Evolutionary conservation across 2,888 invertebrate genomes (phyloP).

Genomic region (Drosophila algonquin): DNA sequence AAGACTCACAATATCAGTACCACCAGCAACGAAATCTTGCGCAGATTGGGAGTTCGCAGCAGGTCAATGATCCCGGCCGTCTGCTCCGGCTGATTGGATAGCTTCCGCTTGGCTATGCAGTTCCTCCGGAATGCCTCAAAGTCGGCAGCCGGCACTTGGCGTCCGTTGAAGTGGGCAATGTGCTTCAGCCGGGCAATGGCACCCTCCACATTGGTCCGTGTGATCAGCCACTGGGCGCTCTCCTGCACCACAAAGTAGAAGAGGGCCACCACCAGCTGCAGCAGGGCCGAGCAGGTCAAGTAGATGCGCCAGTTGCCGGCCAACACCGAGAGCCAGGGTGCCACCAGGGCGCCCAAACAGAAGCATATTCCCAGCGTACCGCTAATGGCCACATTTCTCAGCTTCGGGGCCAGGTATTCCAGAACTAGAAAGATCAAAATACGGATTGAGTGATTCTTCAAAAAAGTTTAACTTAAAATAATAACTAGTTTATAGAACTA

Average conservation of each 20-base stretch:
- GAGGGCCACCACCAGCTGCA: conserved; percentile 83
- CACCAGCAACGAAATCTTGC: conserved; percentile 85
- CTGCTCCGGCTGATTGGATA: conserved; percentile 47
- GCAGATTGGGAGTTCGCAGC: conserved; percentile 85
- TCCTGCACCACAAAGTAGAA: conserved; percentile 86
- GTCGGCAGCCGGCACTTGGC: conserved; percentile 79
- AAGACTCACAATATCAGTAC: conserved; percentile 86
- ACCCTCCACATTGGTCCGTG: conserved; percentile 84
- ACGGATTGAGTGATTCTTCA: not conserved
- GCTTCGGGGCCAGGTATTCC: conserved; percentile 85
- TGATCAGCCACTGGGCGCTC: conserved; percentile 86
- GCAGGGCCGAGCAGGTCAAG: conserved; percentile 84
- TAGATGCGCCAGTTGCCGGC: conserved; percentile 85
- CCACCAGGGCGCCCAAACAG: conserved; percentile 85
- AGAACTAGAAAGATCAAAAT: conserved; percentile 82
- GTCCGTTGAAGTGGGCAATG: conserved; percentile 85
- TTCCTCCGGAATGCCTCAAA: conserved; percentile 75
- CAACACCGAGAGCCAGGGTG: conserved; percentile 84
- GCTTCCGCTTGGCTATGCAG: conserved; percentile 63
- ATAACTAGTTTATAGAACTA: not conserved
- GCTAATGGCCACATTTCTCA: conserved; percentile 86
- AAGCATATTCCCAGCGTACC: conserved; percentile 86
- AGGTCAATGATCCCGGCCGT: conserved; percentile 82
- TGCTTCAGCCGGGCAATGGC: conserved; percentile 85
- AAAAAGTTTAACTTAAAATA: not conserved